Evolutionary conservation across 2,888 invertebrate species (phyloP), one percentile per base, ranked within the genome.

Genomic region (Acrobasis repandana): DNA sequence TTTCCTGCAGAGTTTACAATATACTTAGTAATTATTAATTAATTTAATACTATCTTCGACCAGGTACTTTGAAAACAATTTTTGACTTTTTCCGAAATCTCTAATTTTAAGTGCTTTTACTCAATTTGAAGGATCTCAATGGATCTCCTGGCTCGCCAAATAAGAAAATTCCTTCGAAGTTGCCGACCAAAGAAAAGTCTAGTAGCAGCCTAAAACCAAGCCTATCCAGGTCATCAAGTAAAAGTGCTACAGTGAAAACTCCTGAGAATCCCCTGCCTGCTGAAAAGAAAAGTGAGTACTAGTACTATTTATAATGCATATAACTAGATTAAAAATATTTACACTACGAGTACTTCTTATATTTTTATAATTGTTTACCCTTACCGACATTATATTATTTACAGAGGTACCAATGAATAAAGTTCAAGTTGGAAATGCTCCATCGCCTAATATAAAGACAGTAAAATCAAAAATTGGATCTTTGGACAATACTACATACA

Each of bases 391-490:
- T 28, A 8, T 28, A 6, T 28, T 28, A 8, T 28, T 28, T 90
- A 34, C 87, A 96, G 95, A 95, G 94, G 92, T 98, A 77, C 97
- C 98, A 69, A 98, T 98, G 97, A 98, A 98, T 85, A 98, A 97
- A 93, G 91, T 97, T 65, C 97, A 97, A 93, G 97, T 97, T 56
- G 98, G 98, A 59, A 95, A 96, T 73, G 97, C 97, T 61, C 97
- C 98, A 62, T 98, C 97, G 61, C 98, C 98, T 33, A 98, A 98
- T 86, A 93, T 97, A 75, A 98, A 98, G 91, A 94, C 96, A 67
- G 96, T 97, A n/a, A 95, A 95, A 83, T 98, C 98, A 28, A 98
- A 98, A 93, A 97, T 98, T 74, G 98, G 98, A 16, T 98, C 98
- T 2, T 87, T 98, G 82, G 95, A 97, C n/a, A 98, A 98, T 85